Conservation (phyloP, 2,888 invertebrate species). For the Uropetala carovei region DNA sequence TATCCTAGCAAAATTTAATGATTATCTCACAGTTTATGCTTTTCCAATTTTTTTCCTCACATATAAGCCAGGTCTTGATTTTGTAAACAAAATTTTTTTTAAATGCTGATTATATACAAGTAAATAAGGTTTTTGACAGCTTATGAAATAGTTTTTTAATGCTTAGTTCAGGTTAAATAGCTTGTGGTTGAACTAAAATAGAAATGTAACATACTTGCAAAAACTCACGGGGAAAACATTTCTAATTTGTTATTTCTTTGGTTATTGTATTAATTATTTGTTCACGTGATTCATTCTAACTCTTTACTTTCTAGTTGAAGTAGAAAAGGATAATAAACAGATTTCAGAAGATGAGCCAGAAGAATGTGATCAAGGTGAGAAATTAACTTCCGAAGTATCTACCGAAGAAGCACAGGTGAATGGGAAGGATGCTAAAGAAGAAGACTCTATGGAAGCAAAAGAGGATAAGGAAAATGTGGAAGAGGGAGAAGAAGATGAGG, state of each 20-base stretch:
- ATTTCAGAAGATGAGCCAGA: conserved; percentile 66
- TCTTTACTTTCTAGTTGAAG: conserved; percentile 62
- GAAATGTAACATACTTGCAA: too few relatives aligned
- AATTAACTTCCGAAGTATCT: conserved; percentile 69
- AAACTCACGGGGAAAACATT: too few relatives aligned
- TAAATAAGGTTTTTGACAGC: too few relatives aligned
- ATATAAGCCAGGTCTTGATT: too few relatives aligned
- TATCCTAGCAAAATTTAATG: too few relatives aligned
- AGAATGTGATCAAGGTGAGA: conserved; percentile 68
- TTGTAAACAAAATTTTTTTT: too few relatives aligned
- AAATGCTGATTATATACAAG: too few relatives aligned
- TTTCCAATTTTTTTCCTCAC: too few relatives aligned
- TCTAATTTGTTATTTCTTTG: background rate
- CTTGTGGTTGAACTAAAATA: too few relatives aligned
- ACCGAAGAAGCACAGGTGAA: conserved; percentile 69
- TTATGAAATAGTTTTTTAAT: too few relatives aligned
- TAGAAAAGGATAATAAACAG: conserved; percentile 63
- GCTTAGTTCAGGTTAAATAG: too few relatives aligned
- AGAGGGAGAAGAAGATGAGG: conserved; percentile 72
- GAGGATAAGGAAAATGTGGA: conserved; percentile 68
- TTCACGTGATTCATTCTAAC: background rate
- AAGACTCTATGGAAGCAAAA: conserved; percentile 71
- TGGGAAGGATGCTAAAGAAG: conserved; percentile 67
- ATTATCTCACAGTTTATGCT: too few relatives aligned
- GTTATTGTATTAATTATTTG: background rate